Conservation (phyloP, 2,888 invertebrate species). For the Sinohyriopsis cumingii region DNA sequence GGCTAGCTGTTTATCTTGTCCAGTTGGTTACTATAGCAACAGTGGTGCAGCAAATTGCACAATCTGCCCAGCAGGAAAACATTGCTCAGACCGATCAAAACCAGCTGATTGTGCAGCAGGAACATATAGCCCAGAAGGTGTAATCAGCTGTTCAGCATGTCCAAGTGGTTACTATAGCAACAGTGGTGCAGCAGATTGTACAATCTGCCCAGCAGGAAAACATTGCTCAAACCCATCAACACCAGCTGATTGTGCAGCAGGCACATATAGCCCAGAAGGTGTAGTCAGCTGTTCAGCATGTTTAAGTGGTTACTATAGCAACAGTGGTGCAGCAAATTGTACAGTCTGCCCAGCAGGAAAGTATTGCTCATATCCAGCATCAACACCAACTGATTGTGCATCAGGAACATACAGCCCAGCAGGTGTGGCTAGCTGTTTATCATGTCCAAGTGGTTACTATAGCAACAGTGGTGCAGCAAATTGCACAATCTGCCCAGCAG, state of each 20-base stretch:
- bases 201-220: slow-evolving; percentile 30
- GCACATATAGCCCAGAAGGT: slow-evolving; percentile 43
- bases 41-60: slow-evolving; percentile 18
- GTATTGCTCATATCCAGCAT: slow-evolving; percentile 40
- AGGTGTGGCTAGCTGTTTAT: slow-evolving; percentile 24
- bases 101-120: slow-evolving; percentile 30
- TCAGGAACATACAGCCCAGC: slow-evolving; percentile 41
- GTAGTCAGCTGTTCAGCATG: slow-evolving; percentile 41
- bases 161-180: slow-evolving; percentile 30
- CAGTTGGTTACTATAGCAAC: slow-evolving; percentile 31
- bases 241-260: slow-evolving; percentile 25
- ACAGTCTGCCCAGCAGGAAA: slow-evolving; percentile 55
- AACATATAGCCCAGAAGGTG: slow-evolving; percentile 37
- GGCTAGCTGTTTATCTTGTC: slow-evolving; percentile 29
- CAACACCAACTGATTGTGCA: slow-evolving; percentile 16
- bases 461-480: slow-evolving; percentile 15
- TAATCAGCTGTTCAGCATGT: slow-evolving; percentile 31
- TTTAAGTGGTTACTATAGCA: slow-evolving; percentile 46
- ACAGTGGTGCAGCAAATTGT: slow-evolving; percentile 47
- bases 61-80: slow-evolving; percentile 20
- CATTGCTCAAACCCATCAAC: slow-evolving; percentile 23
- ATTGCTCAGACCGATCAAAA: slow-evolving; percentile 11
- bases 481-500: slow-evolving; percentile 28
- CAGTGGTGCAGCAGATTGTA: slow-evolving; percentile 16
- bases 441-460: slow-evolving; percentile 37